These are phyloP conservation scores for Aphelinus atriplicis DNA, from an alignment of 1,140 invertebrate genomes.

Conservation along the genomic window DNA sequence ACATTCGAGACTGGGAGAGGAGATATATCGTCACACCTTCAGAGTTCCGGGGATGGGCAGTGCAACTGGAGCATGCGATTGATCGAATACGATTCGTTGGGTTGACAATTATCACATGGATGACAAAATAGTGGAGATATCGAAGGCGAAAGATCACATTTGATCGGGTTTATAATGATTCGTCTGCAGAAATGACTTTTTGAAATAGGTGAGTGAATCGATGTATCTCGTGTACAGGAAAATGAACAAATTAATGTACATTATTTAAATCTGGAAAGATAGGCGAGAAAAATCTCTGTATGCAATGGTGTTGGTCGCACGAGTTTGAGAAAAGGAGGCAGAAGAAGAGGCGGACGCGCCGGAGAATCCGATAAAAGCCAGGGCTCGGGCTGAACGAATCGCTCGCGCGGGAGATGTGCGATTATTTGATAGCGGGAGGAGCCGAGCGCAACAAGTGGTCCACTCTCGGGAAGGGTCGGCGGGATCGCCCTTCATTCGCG, in stretches of 20 bases:
- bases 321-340: too few relatives aligned
- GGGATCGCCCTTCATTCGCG: background rate
- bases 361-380: too few relatives aligned
- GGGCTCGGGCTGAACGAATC: background rate
- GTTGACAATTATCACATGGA: background rate
- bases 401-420: background rate
- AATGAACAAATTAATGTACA: too few relatives aligned
- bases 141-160: background rate
- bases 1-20: too few relatives aligned
- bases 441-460: slow-evolving; percentile 22
- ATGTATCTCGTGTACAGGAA: too few relatives aligned
- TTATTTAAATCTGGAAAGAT: too few relatives aligned
- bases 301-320: too few relatives aligned
- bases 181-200: too few relatives aligned
- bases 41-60: background rate
- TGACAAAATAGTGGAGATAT: background rate
- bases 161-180: background rate
- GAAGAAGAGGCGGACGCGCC: too few relatives aligned
- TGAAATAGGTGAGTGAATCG: too few relatives aligned
- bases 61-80: background rate
- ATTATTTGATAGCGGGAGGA: background rate
- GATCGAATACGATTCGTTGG: slow-evolving; percentile 19
- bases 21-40: too few relatives aligned
- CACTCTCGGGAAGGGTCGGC: background rate
- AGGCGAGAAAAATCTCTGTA: too few relatives aligned